Evolutionary conservation across 2,888 invertebrate genomes (phyloP).

Genomic region (Clitarchus hookeri): DNA sequence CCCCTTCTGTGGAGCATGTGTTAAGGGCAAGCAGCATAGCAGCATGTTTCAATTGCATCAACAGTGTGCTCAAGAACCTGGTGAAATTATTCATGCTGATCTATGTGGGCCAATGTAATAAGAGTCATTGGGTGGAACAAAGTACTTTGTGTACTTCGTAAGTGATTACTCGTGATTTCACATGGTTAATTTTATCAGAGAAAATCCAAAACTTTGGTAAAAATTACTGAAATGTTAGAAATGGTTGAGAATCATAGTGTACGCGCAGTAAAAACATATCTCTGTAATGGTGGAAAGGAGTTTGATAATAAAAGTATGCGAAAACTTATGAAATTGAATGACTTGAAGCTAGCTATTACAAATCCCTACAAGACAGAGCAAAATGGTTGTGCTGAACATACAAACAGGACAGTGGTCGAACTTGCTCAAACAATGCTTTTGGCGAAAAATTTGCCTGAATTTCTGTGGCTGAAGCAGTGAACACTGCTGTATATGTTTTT

Average conservation of each 20-base stretch:
- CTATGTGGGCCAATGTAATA: conserved; percentile 42
- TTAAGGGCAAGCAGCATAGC: too few relatives aligned
- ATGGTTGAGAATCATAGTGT: neutral
- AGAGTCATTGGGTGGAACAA: conserved; percentile 44
- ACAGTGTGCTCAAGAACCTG: too few relatives aligned
- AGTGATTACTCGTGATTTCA: conserved; percentile 46
- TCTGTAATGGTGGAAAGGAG: neutral
- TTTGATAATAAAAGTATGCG: neutral
- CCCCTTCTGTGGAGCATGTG: too few relatives aligned
- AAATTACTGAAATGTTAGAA: neutral
- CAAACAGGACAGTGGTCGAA: neutral
- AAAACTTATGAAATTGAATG: neutral
- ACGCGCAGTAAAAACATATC: neutral
- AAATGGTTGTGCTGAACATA: neutral
- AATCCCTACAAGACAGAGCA: neutral
- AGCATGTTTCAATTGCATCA: too few relatives aligned
- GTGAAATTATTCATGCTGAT: too few relatives aligned
- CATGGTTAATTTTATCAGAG: conserved; percentile 46
- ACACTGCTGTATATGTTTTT: too few relatives aligned
- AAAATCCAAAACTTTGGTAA: conserved; percentile 24
- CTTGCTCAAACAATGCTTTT: neutral
- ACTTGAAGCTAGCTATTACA: neutral
- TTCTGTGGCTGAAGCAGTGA: too few relatives aligned
- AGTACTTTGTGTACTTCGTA: conserved; percentile 47
- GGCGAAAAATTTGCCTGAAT: too few relatives aligned